These are phyloP conservation scores for Conopomorpha cramerella DNA, from an alignment of 1,140 invertebrate species.

Conservation along the genomic window DNA sequence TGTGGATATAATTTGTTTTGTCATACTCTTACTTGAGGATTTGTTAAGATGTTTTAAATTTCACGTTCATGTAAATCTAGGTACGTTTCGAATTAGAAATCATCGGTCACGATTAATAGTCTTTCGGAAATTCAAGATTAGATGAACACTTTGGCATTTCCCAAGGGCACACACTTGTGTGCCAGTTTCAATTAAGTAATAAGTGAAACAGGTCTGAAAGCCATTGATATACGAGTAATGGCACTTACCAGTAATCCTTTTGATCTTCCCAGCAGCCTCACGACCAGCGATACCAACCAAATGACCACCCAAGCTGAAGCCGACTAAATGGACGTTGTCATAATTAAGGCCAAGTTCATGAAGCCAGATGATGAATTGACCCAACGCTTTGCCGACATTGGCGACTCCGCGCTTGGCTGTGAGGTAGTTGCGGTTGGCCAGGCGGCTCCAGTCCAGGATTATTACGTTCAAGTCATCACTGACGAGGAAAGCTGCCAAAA, in stretches of 20 bases:
- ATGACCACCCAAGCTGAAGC: slow-evolving; percentile 27
- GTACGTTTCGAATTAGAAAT: too few species aligned
- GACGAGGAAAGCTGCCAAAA: slow-evolving; percentile 63
- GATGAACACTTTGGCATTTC: too few species aligned
- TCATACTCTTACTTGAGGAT: too few species aligned
- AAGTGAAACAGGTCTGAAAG: too few species aligned
- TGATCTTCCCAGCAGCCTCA: slow-evolving; percentile 12
- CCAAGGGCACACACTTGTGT: too few species aligned
- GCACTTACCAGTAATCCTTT: slow-evolving; percentile 25
- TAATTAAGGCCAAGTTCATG: slow-evolving; percentile 14
- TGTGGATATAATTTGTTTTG: too few species aligned
- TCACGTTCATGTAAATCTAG: too few species aligned
- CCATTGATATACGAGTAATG: too few species aligned
- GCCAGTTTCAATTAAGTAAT: too few species aligned
- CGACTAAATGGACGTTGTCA: slow-evolving; percentile 19
- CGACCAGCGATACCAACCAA: slow-evolving; percentile 25
- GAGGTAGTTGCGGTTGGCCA: slow-evolving; percentile 59
- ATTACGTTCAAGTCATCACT: slow-evolving; percentile 66
- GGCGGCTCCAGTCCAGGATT: slow-evolving; percentile 66
- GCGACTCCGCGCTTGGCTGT: slow-evolving; percentile 54
- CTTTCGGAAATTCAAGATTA: too few species aligned
- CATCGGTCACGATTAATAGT: too few species aligned
- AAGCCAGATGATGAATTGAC: slow-evolving; percentile 59
- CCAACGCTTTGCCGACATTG: slow-evolving; percentile 39
- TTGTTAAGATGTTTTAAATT: too few species aligned